Evolutionary conservation across 2,888 invertebrate genomes (phyloP), one percentile per base, ranked within the genome.

Genomic region (Seira ritae): DNA sequence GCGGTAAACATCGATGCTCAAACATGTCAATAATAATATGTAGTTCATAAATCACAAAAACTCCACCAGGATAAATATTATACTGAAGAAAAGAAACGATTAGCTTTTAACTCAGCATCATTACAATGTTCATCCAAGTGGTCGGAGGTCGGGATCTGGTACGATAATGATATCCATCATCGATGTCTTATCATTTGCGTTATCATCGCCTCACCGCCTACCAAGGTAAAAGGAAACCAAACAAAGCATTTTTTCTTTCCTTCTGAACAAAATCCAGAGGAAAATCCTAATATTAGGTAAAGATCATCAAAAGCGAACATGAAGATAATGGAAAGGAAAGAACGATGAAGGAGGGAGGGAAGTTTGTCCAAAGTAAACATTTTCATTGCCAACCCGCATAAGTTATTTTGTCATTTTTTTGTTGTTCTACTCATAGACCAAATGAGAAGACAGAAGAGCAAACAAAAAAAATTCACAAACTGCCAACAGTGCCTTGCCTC

Each of bases 311-410:
- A 20, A 62, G 20, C 62, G 3, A 12, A 50, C 15, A 62, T 8
- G 20, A 62, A 62, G 12, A 62, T 2, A 19, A 62, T 4, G 12
- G 12, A 55, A 55, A 55, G 62, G 62, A 62, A 62, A 50, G 50
- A 15, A 31, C 55, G 15, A 55, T 12, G 31, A 31, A 4, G 55
- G 55, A 19, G 62, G 62, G 62, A 22, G 62, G 55, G 37, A 71
- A 70, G 79, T 46, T 79, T 79, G 79, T 75, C 80, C 80, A 80
- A 80, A 80, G 80, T 80, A 80, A 80, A 80, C 80, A 80, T 62
- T 73, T 80, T 65, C 67, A 70, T 46, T 80, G 80, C 80, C 74
- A 80, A 69, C 66, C 66, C 72, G 67, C 71, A 78, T 78, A 19
- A 19, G 19, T 62, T 62, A n/a, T n/a, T 50, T 15, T 62, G 62